A percentile compares a stretch with the other conserved stretches of the same genome.
Conservation (phyloP, 1,140 invertebrate genomes). For the Atta colombica region DNA sequence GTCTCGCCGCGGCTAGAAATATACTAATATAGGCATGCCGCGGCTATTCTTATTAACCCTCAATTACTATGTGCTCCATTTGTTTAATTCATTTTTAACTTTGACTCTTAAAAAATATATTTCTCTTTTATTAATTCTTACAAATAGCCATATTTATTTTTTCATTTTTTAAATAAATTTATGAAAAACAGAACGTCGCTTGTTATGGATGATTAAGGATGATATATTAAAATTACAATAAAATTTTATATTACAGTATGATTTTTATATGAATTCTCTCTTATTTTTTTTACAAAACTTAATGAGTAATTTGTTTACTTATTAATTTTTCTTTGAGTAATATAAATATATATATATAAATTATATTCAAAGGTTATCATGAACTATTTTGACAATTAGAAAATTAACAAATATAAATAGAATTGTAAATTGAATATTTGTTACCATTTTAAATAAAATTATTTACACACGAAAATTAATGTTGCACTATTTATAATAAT, state of each 20-base stretch:
- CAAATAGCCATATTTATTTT: not conserved
- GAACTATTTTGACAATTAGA: slow-evolving; percentile 6
- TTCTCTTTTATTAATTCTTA: not conserved
- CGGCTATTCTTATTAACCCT: slow-evolving; percentile 73
- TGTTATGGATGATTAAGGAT: not conserved
- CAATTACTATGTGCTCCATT: slow-evolving; percentile 47
- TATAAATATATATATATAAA: not conserved
- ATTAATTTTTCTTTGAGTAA: slow-evolving; percentile 21
- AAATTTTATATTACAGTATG: slow-evolving; percentile 8
- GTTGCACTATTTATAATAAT: slow-evolving; percentile 35
- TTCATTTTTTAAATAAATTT: not conserved
- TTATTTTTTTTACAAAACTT: not conserved
- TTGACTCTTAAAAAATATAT: not conserved
- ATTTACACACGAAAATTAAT: not conserved
- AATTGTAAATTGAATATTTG: not conserved
- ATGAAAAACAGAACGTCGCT: not conserved
- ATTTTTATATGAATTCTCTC: not conserved
- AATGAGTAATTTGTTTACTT: not conserved
- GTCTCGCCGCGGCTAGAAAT: slow-evolving; percentile 90
- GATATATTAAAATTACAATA: not conserved
- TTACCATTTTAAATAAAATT: not conserved
- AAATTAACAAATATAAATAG: not conserved
- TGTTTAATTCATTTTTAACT: slow-evolving; percentile 18
- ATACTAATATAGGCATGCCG: slow-evolving; percentile 84
- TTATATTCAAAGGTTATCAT: not conserved